Evolutionary conservation across 2,888 invertebrate genomes (phyloP), one percentile per base, ranked within the genome.

Genomic region (Gortyna flavago): DNA sequence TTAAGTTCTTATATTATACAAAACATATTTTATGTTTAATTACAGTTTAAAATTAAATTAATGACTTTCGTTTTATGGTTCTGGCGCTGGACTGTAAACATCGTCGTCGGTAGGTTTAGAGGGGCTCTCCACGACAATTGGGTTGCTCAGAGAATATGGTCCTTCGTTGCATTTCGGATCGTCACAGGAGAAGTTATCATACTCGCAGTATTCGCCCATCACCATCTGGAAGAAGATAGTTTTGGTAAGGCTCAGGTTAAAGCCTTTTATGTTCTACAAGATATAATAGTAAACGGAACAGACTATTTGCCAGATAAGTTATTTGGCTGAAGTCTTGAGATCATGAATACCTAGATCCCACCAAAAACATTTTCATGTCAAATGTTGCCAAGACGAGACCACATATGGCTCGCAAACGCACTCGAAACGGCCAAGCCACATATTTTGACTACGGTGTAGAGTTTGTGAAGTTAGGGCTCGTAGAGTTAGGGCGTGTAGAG

Each of bases 141-240:
- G 80, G 75, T 89, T 85, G 51, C 72, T 89, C 32, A 93, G 87
- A 8, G 90, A 91, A 87, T 96, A 96, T 0, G 96, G 96, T 0
- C 96, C 96, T 87, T 96, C 96, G 78, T 93, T 94, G 90, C 96
- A 96, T 76, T 91, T 92, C 0, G 95, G 92, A 0, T 92, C 95
- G 48, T 94, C 92, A 83, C 96, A 96, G 0, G 96, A 95, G 88
- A 94, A 96, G 87, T 96, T 96, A 81, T 96, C 96, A 77, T 90
- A 96, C 85, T 96, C 96, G 84, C 96, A 96, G 85, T 92, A 95
- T 83, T 96, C 94, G 0, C 96, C 96, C 89, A 95, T 91, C 72
- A 96, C 92, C 78, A 90, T 91, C 96, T 96, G 92, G 51, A 88
- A 83, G 68, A 68, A 75, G 7, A 67, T 29, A n/a, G 25, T 35